phyloP scores from a whole-genome alignment of 30 jellyfish, hydroid and myxozoan genomes.

The Turritopsis rubra region DNA sequence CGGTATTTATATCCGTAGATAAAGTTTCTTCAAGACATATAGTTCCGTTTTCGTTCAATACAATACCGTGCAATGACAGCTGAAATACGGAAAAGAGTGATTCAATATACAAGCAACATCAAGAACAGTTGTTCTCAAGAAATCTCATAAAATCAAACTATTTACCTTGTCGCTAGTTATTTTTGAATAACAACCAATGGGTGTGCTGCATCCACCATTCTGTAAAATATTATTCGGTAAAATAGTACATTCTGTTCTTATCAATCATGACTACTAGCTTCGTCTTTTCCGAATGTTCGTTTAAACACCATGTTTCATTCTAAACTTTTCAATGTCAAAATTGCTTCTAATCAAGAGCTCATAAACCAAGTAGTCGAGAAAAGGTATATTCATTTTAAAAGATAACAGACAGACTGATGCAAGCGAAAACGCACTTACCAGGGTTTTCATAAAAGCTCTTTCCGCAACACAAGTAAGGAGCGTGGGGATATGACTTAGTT shows the following conservation, averaged over 20 bases:
- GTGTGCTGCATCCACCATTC: slow-evolving; percentile 93
- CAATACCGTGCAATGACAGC: slow-evolving; percentile 65
- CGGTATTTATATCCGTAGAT: background rate
- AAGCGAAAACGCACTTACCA: slow-evolving; percentile 35
- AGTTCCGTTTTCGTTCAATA: slow-evolving; percentile 63
- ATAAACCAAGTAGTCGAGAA: no score
- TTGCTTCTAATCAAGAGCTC: no score
- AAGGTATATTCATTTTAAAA: no score
- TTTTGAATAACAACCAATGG: slow-evolving; percentile 65
- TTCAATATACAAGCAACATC: no score
- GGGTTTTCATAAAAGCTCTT: slow-evolving; percentile 51
- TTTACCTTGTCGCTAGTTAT: slow-evolving; percentile 34
- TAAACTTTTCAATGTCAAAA: no score
- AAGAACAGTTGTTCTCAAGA: no score
- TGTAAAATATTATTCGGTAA: slow-evolving; percentile 20
- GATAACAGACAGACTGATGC: background rate
- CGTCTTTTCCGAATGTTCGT: no score
- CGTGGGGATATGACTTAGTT: slow-evolving; percentile 48
- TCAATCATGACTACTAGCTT: no score
- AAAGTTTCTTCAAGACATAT: slow-evolving; percentile 36
- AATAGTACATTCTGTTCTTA: no score
- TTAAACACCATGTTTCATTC: no score
- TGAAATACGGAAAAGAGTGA: background rate
- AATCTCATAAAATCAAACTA: background rate
- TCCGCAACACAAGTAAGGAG: slow-evolving; percentile 72